Percentiles rank a stretch among this genome's conserved stretches.
These are phyloP conservation scores for Salvelinus alpinus DNA, from an alignment of 2,113 vertebrate species.

Conservation along the genomic window DNA sequence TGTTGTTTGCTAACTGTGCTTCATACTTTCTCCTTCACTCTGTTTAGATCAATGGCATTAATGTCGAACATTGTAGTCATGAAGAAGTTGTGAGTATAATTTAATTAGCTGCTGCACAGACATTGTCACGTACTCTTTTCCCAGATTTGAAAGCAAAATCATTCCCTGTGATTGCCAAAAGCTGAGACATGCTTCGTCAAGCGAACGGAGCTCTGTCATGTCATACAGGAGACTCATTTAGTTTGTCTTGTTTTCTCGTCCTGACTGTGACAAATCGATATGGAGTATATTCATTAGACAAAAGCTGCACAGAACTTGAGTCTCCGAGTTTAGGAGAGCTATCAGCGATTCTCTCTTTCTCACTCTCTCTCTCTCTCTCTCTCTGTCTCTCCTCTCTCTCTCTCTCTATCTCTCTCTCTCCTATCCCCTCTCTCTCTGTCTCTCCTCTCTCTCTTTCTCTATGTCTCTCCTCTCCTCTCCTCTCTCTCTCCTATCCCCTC, in stretches of 20 bases:
- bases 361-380: background rate
- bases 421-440: background rate
- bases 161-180: slow-evolving; percentile 10
- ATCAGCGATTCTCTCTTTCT: background rate
- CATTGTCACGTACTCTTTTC: background rate
- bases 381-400: background rate
- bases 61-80: slow-evolving; percentile 87
- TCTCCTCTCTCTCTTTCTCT: background rate
- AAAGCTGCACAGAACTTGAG: slow-evolving; percentile 14
- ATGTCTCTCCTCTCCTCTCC: background rate
- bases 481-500: background rate
- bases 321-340: slow-evolving; percentile 7
- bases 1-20: background rate
- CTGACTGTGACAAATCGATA: slow-evolving; percentile 32
- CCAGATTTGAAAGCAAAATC: slow-evolving; percentile 6
- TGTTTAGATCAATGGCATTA: slow-evolving; percentile 92
- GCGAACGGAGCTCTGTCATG: slow-evolving; percentile 19
- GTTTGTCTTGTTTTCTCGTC: slow-evolving; percentile 20
- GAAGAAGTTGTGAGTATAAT: slow-evolving; percentile 91
- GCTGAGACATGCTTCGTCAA: slow-evolving; percentile 16
- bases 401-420: background rate
- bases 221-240: slow-evolving; percentile 30
- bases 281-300: slow-evolving; percentile 30
- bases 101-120: slow-evolving; percentile 22
- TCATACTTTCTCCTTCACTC: slow-evolving; percentile 25